A percentile compares a stretch with the other conserved stretches of the same genome.
phyloP scores from a whole-genome alignment of 2,888 invertebrate species.

The Noctua comes region DNA sequence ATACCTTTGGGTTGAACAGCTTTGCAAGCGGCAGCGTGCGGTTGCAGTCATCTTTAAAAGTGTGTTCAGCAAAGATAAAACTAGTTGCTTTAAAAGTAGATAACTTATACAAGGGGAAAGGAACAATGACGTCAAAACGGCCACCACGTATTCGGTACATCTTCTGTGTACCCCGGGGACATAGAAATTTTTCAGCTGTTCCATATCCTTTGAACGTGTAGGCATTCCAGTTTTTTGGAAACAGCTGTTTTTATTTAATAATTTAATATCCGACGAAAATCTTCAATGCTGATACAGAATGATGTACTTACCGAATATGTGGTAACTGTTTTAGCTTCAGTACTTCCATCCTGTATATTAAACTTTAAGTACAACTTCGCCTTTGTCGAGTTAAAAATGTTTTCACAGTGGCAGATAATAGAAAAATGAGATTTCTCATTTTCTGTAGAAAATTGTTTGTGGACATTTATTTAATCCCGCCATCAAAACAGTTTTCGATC shows the following conservation, averaged over 20 bases:
- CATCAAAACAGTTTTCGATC: slow-evolving; percentile 30
- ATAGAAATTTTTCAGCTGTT: no score
- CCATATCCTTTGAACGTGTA: no score
- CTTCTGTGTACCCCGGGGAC: no score
- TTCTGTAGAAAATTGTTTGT: slow-evolving; percentile 4
- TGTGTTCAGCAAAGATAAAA: background rate
- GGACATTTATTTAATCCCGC: slow-evolving; percentile 12
- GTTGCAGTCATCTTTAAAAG: background rate
- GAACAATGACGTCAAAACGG: no score
- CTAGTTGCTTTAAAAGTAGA: background rate
- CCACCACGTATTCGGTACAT: no score
- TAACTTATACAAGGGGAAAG: no score
- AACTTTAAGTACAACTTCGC: background rate
- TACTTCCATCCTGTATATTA: background rate
- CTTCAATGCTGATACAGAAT: no score
- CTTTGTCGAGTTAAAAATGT: background rate
- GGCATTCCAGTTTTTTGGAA: no score
- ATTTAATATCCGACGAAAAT: no score
- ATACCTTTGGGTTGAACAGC: background rate
- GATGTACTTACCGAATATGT: no score
- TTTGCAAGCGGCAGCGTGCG: background rate
- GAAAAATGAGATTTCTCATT: slow-evolving; percentile 10
- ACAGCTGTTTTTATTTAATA: no score
- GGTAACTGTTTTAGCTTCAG: no score
- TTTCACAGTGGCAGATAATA: background rate